Evolutionary conservation across 2,113 vertebrate species (phyloP).

Genomic region (Hirundichthys speculiger): DNA sequence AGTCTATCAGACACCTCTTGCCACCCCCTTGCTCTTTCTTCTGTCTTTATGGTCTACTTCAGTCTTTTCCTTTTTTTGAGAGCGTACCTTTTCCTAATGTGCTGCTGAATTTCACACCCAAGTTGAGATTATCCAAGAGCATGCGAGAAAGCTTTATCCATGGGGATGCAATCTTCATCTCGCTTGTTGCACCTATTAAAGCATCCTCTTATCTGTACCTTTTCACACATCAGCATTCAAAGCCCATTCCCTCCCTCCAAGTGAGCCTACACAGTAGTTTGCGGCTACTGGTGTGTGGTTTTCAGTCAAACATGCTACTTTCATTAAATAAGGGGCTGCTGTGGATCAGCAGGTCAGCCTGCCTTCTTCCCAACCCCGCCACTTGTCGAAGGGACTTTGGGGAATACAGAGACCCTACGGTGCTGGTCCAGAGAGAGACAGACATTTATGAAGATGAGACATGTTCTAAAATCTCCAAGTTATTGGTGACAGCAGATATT

Average conservation of each 20-base stretch:
- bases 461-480: too few species aligned
- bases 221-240: slow-evolving; percentile 59
- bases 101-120: slow-evolving; percentile 73
- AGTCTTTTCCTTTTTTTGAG: slow-evolving; percentile 50
- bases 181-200: slow-evolving; percentile 42
- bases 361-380: too few species aligned
- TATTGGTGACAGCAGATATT: too few species aligned
- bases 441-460: too few species aligned
- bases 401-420: too few species aligned
- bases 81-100: slow-evolving; percentile 54
- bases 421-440: too few species aligned
- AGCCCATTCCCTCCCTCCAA: slow-evolving; percentile 26
- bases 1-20: slow-evolving; percentile 22
- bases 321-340: background rate
- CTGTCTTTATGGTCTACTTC: slow-evolving; percentile 30
- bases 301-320: slow-evolving; percentile 39
- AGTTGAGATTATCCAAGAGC: slow-evolving; percentile 47
- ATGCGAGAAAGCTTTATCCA: slow-evolving; percentile 45
- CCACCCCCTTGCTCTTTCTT: slow-evolving; percentile 4
- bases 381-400: too few species aligned
- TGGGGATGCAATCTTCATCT: slow-evolving; percentile 40
- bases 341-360: too few species aligned
- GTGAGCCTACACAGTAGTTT: slow-evolving; percentile 52
- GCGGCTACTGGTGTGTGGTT: slow-evolving; percentile 43
- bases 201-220: slow-evolving; percentile 58